Evolutionary conservation across 2,888 invertebrate genomes (phyloP).

Genomic region (Phaonia tiefii): DNA sequence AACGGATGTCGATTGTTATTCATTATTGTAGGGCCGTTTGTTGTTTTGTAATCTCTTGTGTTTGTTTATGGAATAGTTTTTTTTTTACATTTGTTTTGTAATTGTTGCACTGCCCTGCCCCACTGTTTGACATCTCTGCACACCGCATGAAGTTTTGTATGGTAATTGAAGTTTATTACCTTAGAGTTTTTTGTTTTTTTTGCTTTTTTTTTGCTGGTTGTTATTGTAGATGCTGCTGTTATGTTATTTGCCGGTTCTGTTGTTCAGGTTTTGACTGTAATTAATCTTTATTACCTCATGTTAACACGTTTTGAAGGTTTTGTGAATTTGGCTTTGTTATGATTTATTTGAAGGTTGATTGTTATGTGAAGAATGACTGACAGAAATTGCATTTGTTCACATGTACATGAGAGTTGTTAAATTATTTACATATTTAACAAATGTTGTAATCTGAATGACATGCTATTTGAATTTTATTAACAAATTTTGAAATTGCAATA

Average conservation of each 20-base stretch:
- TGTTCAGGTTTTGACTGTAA: slow-evolving; percentile 4
- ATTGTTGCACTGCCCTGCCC: no score
- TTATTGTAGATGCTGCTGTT: not conserved
- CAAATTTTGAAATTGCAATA: no score
- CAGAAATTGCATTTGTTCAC: not conserved
- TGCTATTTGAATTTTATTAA: no score
- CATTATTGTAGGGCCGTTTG: slow-evolving; percentile 15
- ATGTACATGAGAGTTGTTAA: not conserved
- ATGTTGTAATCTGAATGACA: no score
- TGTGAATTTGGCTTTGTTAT: not conserved
- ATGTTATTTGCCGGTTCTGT: not conserved
- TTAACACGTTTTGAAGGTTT: slow-evolving; percentile 54
- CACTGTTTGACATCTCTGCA: no score
- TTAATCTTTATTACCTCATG: slow-evolving; percentile 50
- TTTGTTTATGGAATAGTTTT: not conserved
- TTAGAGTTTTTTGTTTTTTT: slow-evolving; percentile 9
- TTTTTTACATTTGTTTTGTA: no score
- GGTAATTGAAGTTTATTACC: slow-evolving; percentile 24
- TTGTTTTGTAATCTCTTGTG: not conserved
- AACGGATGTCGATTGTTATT: slow-evolving; percentile 56
- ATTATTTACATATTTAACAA: no score
- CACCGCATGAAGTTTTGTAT: no score
- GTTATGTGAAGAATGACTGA: slow-evolving; percentile 5
- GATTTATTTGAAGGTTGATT: slow-evolving; percentile 12
- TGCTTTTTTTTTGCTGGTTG: no score